Percentiles rank a stretch among this genome's conserved stretches.
Evolutionary conservation across 2,797 vertebrate species (phyloP).

Genomic region (Helicolenus hilgendorfi): DNA sequence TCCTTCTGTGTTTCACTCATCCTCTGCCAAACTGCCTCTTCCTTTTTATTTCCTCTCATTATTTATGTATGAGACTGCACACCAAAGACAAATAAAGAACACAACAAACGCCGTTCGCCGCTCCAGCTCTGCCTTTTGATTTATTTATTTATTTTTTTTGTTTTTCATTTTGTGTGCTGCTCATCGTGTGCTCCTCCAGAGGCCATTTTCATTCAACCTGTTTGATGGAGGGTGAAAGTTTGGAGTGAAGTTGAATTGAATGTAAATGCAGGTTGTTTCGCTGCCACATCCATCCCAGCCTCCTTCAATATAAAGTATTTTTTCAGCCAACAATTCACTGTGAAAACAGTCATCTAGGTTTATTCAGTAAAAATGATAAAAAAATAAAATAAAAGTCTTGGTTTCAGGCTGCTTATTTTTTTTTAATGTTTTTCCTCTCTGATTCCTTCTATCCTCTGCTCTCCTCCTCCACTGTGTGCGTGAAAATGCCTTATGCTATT

Average conservation of each 20-base stretch:
- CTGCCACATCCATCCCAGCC: not conserved
- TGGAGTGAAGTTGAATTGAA: conserved; percentile 5
- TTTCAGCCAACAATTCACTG: not conserved
- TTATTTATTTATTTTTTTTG: not conserved
- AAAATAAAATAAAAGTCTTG: not conserved
- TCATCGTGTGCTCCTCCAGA: not conserved
- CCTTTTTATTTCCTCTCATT: conserved; percentile 6
- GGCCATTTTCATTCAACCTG: not conserved
- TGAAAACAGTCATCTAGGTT: not conserved
- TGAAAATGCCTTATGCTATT: not conserved
- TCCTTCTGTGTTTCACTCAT: conserved; percentile 25
- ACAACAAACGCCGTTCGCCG: not conserved
- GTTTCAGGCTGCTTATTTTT: not conserved
- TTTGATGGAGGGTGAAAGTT: conserved; percentile 7
- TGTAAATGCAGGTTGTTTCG: conserved; percentile 14
- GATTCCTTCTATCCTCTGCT: not conserved
- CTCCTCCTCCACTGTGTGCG: not conserved
- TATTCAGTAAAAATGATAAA: not conserved
- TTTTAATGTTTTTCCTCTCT: not conserved
- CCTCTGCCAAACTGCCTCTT: not conserved
- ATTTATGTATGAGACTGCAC: conserved; percentile 18
- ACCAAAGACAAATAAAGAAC: not conserved
- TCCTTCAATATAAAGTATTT: not conserved
- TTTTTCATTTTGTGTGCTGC: not conserved
- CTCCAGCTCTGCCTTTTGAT: not conserved